Evolutionary conservation across 2,888 invertebrate species (phyloP).

Genomic region (Amorpha juglandis): DNA sequence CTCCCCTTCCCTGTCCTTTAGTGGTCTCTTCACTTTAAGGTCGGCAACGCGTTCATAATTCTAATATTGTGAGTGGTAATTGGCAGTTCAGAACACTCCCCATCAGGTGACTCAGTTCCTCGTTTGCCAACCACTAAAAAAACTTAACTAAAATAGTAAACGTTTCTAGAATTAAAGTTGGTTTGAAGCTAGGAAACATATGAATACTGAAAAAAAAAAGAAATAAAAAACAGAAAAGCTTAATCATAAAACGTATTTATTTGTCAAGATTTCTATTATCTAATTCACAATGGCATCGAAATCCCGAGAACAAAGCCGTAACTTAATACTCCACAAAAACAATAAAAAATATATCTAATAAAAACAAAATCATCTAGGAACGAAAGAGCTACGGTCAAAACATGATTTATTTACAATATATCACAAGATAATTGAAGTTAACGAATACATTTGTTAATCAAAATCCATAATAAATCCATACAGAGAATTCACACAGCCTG

Average conservation of each 20-base stretch:
- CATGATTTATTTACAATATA: conserved; percentile 50
- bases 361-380: conserved; percentile 53
- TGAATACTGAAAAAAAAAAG: not conserved
- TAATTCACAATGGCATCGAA: conserved; percentile 57
- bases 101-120: too few relatives aligned
- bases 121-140: too few relatives aligned
- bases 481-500: not conserved
- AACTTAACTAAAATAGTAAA: too few relatives aligned
- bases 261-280: conserved; percentile 62
- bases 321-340: conserved; percentile 37
- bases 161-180: too few relatives aligned
- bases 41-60: too few relatives aligned
- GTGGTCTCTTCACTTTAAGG: too few relatives aligned
- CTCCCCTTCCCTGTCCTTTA: too few relatives aligned
- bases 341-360: conserved; percentile 39
- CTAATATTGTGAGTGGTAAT: too few relatives aligned
- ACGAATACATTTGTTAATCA: not conserved
- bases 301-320: conserved; percentile 32
- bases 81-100: too few relatives aligned
- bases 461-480: conserved; percentile 32
- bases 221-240: conserved; percentile 41
- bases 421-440: conserved; percentile 43
- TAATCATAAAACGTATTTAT: conserved; percentile 61
- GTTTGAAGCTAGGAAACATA: too few relatives aligned
- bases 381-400: conserved; percentile 44